A percentile compares a stretch with the other conserved stretches of the same genome.
These are phyloP conservation scores for Conus ventricosus DNA, from an alignment of 1,140 invertebrate species.

Conservation along the genomic window DNA sequence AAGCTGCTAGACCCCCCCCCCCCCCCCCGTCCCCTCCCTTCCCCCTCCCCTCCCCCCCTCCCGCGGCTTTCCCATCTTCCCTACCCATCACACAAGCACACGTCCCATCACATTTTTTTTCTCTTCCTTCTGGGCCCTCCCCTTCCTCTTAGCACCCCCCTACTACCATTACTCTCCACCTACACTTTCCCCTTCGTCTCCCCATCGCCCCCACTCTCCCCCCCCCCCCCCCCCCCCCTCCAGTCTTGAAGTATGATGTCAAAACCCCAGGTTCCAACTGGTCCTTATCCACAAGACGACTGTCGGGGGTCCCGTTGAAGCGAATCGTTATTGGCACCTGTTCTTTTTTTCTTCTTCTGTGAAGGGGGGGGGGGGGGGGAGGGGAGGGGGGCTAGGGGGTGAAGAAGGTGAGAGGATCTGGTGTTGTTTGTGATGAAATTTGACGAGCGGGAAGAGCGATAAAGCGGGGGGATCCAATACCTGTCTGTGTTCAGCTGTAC, in stretches of 20 bases:
- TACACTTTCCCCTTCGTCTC: no score
- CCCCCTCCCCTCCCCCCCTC: slow-evolving; percentile 2
- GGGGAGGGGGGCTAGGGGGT: not conserved
- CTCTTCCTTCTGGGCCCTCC: not conserved
- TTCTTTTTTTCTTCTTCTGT: not conserved
- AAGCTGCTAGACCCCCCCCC: not conserved
- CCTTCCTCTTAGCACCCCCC: not conserved
- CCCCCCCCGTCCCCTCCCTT: slow-evolving; percentile 13
- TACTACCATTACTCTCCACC: not conserved
- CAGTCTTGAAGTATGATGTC: not conserved
- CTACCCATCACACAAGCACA: not conserved
- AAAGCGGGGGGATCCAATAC: not conserved
- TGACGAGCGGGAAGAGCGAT: not conserved
- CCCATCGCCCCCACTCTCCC: not conserved
- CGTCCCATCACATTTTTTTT: not conserved
- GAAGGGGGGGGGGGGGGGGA: not conserved
- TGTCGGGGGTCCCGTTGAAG: not conserved
- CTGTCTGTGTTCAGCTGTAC: not conserved
- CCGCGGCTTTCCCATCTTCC: not conserved
- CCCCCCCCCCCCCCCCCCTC: not conserved
- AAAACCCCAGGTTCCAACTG: not conserved
- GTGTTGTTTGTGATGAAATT: slow-evolving; percentile 6
- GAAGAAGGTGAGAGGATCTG: not conserved
- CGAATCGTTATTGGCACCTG: not conserved
- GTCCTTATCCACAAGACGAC: not conserved